A percentile compares a stretch with the other conserved stretches of the same genome.
Conservation (phyloP, 2,888 invertebrate species). For the Acleris literana region DNA sequence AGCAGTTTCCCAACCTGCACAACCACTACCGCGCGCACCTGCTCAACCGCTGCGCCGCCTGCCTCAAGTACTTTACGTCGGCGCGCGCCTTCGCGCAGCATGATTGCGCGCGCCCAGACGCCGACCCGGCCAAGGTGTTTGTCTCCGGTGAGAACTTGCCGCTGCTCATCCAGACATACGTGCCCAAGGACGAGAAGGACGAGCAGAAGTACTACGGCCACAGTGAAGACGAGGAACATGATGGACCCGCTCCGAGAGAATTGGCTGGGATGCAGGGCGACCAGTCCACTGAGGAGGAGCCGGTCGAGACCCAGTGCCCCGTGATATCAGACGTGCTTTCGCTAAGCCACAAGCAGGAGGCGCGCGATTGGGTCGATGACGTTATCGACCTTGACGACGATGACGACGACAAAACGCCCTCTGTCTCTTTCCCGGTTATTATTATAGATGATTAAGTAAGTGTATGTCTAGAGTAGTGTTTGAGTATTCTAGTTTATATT, state of each 20-base stretch:
- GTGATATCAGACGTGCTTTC: conserved; percentile 76
- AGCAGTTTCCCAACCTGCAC: conserved; percentile 83
- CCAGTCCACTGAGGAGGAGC: conserved; percentile 51
- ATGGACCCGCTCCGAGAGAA: conserved; percentile 34
- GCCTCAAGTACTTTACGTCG: conserved; percentile 74
- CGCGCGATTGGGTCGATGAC: conserved; percentile 57
- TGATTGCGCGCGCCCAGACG: conserved; percentile 65
- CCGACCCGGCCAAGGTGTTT: conserved; percentile 70
- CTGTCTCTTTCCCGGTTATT: neutral
- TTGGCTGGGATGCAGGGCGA: conserved; percentile 50
- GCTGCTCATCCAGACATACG: conserved; percentile 64
- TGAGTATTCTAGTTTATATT: neutral
- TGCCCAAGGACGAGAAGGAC: conserved; percentile 69
- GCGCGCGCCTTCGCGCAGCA: conserved; percentile 63
- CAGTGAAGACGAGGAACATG: conserved; percentile 57
- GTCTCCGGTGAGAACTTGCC: conserved; percentile 62
- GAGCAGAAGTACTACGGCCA: conserved; percentile 74
- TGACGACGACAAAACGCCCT: neutral
- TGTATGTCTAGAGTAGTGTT: neutral
- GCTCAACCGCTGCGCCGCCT: conserved; percentile 80
- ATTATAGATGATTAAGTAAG: conserved; percentile 22
- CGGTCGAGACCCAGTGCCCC: conserved; percentile 64
- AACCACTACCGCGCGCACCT: conserved; percentile 85
- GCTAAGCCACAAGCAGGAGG: conserved; percentile 56
- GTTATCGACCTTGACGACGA: conserved; percentile 32